Conservation (phyloP, 1,140 invertebrate genomes). For the Drosophila miranda region DNA sequence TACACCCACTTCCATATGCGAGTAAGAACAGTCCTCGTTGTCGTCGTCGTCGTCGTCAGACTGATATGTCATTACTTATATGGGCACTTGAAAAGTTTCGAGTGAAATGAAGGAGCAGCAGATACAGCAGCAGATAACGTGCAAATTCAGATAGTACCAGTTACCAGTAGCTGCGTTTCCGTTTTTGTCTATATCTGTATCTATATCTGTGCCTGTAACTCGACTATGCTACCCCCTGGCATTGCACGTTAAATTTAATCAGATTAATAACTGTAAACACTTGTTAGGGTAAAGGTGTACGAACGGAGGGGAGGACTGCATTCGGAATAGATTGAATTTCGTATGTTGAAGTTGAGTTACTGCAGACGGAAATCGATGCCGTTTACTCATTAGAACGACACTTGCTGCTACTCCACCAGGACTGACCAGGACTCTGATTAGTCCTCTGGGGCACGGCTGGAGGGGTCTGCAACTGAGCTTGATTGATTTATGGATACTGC, state of each 20-base stretch:
- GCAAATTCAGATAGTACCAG: background rate
- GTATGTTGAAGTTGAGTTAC: conserved; percentile 66
- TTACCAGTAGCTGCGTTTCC: no score
- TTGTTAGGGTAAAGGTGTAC: conserved; percentile 29
- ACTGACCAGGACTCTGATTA: conserved; percentile 34
- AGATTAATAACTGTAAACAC: conserved; percentile 77
- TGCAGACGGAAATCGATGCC: conserved; percentile 76
- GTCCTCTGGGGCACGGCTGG: conserved; percentile 8
- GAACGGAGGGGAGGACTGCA: conserved; percentile 2
- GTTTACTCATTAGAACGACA: conserved; percentile 61
- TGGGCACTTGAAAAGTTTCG: conserved; percentile 78
- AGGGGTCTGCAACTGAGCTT: conserved; percentile 23
- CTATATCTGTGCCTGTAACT: conserved; percentile 4
- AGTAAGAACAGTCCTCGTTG: conserved; percentile 33
- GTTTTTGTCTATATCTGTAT: conserved; percentile 3
- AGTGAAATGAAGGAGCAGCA: conserved; percentile 61
- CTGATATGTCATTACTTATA: conserved; percentile 75
- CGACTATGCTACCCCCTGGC: background rate
- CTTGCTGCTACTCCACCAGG: conserved; percentile 8
- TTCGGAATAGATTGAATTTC: conserved; percentile 62
- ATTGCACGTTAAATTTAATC: conserved; percentile 67
- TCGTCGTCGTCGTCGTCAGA: conserved; percentile 46
- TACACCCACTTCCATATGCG: background rate
- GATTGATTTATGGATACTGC: conserved; percentile 51
- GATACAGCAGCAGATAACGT: conserved; percentile 29